A percentile compares a stretch with the other conserved stretches of the same genome.
Conservation (phyloP, 2,797 vertebrate genomes). For the Acanthornis magna region DNA sequence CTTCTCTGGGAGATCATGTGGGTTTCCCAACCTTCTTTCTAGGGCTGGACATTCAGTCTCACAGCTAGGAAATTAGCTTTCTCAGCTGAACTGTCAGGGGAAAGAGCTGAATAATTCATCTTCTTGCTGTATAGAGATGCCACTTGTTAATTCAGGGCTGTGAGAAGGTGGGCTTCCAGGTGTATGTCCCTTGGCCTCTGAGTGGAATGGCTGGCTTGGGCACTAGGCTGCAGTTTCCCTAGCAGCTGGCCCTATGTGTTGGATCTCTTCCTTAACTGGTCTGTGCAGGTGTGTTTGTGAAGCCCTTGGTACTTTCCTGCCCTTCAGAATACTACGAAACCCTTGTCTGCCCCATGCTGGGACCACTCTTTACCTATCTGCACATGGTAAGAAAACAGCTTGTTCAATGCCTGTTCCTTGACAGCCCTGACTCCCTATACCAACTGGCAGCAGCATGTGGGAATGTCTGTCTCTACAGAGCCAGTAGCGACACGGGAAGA, state of each 20-base stretch:
- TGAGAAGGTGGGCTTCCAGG: background rate
- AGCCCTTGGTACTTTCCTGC: slow-evolving; percentile 89
- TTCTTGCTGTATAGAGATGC: background rate
- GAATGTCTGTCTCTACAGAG: background rate
- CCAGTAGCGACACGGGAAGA: background rate
- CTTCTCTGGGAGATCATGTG: background rate
- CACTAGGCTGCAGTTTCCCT: background rate
- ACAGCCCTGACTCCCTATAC: background rate
- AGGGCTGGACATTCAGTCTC: background rate
- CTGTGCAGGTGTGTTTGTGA: slow-evolving; percentile 86
- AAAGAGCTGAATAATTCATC: background rate
- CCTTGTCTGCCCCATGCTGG: slow-evolving; percentile 90
- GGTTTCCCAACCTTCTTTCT: background rate
- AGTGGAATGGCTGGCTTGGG: background rate
- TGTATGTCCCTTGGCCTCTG: background rate
- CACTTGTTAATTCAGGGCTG: background rate
- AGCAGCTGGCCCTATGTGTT: background rate
- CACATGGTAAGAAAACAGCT: slow-evolving; percentile 82
- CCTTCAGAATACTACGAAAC: slow-evolving; percentile 87
- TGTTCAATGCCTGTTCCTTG: background rate
- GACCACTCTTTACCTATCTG: slow-evolving; percentile 89
- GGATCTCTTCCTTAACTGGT: slow-evolving; percentile 79
- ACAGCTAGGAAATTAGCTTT: background rate
- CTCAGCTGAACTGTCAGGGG: background rate
- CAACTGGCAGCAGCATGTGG: background rate